A percentile compares a stretch with the other conserved stretches of the same genome.
phyloP scores from a whole-genome alignment of 2,113 vertebrate species.

The Mastomys coucha region DNA sequence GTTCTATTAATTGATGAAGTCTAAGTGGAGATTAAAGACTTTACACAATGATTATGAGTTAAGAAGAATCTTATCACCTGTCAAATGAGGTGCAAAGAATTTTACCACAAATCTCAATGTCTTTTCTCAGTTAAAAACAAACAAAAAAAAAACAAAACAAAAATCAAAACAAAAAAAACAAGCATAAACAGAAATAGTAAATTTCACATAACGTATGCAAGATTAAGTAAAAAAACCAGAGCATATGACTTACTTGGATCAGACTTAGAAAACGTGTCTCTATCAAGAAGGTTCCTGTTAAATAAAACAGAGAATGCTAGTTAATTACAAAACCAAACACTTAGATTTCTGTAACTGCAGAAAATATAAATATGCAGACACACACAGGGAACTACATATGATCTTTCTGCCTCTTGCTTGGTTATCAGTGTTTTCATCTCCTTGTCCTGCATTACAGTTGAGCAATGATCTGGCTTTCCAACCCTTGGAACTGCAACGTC shows the following conservation, averaged over 20 bases:
- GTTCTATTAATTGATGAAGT: neutral
- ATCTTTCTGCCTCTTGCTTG: neutral
- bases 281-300: conserved; percentile 93
- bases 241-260: conserved; percentile 77
- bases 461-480: neutral
- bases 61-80: neutral
- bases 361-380: neutral
- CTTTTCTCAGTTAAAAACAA: conserved; percentile 5
- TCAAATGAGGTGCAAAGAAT: neutral
- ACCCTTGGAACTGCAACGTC: neutral
- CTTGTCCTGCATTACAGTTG: neutral
- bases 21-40: neutral
- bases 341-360: neutral
- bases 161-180: no score
- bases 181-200: neutral
- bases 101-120: neutral
- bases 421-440: neutral
- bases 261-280: conserved; percentile 90
- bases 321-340: neutral
- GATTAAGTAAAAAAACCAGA: conserved; percentile 22
- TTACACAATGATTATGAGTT: neutral
- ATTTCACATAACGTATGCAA: conserved; percentile 8
- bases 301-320: conserved; percentile 71
- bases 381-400: neutral
- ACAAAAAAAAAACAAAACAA: no score